These are phyloP conservation scores for Fukomys damarensis DNA, from an alignment of 2,113 vertebrate species.

Conservation along the genomic window DNA sequence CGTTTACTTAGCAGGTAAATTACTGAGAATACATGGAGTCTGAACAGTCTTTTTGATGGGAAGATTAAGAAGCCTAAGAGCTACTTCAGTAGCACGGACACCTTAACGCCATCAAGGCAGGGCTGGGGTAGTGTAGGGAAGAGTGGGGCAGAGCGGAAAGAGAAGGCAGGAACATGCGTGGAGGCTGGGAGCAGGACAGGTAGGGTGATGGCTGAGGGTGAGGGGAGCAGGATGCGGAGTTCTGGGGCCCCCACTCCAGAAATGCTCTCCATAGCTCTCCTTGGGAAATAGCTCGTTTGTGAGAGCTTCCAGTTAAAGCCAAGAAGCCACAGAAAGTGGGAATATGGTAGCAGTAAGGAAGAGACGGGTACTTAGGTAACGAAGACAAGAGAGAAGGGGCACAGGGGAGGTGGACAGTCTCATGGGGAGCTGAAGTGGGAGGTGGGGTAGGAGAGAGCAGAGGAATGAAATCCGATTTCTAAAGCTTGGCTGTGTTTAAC, in stretches of 20 bases:
- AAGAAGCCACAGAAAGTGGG: background rate
- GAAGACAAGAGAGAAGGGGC: background rate
- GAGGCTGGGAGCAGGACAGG: background rate
- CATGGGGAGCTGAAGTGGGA: background rate
- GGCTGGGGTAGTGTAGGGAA: background rate
- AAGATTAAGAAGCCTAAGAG: background rate
- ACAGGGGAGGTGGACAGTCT: background rate
- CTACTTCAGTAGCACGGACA: background rate
- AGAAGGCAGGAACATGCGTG: background rate
- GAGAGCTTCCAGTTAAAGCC: background rate
- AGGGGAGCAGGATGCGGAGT: too few relatives aligned
- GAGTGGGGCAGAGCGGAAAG: background rate
- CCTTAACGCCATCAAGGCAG: background rate
- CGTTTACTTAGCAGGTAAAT: background rate
- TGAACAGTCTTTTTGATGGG: background rate
- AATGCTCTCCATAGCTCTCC: background rate
- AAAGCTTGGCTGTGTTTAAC: background rate
- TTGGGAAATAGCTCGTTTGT: background rate
- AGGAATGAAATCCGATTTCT: background rate
- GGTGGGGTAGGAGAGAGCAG: accelerated
- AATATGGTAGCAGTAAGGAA: background rate
- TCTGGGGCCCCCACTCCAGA: background rate
- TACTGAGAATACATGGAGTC: background rate
- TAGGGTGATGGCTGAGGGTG: background rate
- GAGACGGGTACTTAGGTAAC: background rate